Conservation (phyloP, 2,888 invertebrate genomes). For the Synergus laeviventris region DNA sequence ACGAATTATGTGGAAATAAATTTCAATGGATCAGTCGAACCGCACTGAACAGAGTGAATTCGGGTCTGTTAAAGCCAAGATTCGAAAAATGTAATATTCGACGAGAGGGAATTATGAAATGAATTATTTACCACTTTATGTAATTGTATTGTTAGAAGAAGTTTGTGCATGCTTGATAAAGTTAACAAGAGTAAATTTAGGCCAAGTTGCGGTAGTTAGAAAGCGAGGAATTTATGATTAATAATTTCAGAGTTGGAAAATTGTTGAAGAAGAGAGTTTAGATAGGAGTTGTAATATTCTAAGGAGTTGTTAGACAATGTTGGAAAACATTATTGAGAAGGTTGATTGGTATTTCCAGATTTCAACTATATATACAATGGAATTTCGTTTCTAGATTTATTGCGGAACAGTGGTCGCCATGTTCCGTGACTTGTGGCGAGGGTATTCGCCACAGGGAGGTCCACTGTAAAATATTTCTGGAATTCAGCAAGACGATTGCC, state of each 20-base stretch:
- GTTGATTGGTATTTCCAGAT: no score
- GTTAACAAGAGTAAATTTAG: not conserved
- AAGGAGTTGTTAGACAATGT: no score
- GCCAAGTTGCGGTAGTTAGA: not conserved
- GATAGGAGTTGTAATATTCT: no score
- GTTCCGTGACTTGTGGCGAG: constrained; percentile 94
- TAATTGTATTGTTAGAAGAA: not conserved
- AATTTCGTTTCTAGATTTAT: constrained; percentile 81
- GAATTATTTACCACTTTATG: not conserved
- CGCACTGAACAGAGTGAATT: not conserved
- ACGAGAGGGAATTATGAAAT: not conserved
- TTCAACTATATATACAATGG: no score
- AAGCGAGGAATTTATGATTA: not conserved
- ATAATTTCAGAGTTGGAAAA: not conserved
- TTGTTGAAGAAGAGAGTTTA: not conserved
- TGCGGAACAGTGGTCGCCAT: constrained; percentile 94
- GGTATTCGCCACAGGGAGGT: constrained; percentile 91
- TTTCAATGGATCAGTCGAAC: constrained; percentile 7
- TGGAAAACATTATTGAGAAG: no score
- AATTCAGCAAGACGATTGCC: constrained; percentile 92
- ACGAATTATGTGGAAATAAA: constrained; percentile 10
- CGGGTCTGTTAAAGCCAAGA: not conserved
- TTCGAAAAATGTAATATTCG: constrained; percentile 23
- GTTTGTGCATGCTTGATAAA: not conserved
- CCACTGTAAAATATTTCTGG: constrained; percentile 95